Conservation (phyloP, 2,888 invertebrate genomes). For the Lingula anatina region DNA sequence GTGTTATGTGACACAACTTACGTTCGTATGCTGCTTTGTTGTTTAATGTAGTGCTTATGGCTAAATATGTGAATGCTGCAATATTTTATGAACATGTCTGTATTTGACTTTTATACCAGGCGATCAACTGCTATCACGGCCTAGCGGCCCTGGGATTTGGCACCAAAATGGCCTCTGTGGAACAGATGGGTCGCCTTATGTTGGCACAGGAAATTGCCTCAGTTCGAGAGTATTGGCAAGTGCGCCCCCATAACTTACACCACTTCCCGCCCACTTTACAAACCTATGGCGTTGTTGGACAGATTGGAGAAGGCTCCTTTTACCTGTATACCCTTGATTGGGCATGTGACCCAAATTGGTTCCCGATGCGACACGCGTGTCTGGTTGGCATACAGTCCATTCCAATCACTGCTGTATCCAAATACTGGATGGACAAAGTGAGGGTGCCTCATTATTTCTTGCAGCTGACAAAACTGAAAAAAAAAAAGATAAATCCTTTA, state of each 20-base stretch:
- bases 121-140: slow-evolving; percentile 30
- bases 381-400: slow-evolving; percentile 36
- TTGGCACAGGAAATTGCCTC: slow-evolving; percentile 29
- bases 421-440: slow-evolving; percentile 32
- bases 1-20: too few species aligned
- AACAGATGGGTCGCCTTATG: slow-evolving; percentile 24
- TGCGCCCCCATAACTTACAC: slow-evolving; percentile 23
- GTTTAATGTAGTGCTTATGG: too few species aligned
- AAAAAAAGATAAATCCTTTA: too few species aligned
- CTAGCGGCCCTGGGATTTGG: slow-evolving; percentile 30
- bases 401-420: slow-evolving; percentile 28
- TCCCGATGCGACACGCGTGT: slow-evolving; percentile 34
- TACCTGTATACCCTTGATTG: slow-evolving; percentile 35
- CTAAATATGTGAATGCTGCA: too few species aligned
- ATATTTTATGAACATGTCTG: too few species aligned
- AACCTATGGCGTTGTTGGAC: slow-evolving; percentile 26
- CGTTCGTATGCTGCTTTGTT: too few species aligned
- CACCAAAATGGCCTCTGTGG: slow-evolving; percentile 17
- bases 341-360: slow-evolving; percentile 31
- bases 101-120: slow-evolving; percentile 12
- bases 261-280: slow-evolving; percentile 27
- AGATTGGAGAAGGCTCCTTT: slow-evolving; percentile 28
- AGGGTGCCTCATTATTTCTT: too few species aligned
- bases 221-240: slow-evolving; percentile 34
- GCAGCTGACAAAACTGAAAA: too few species aligned